A percentile compares a stretch with the other conserved stretches of the same genome.
Evolutionary conservation across 1,140 invertebrate species (phyloP).

Genomic region (Stegodyphus dumicola): DNA sequence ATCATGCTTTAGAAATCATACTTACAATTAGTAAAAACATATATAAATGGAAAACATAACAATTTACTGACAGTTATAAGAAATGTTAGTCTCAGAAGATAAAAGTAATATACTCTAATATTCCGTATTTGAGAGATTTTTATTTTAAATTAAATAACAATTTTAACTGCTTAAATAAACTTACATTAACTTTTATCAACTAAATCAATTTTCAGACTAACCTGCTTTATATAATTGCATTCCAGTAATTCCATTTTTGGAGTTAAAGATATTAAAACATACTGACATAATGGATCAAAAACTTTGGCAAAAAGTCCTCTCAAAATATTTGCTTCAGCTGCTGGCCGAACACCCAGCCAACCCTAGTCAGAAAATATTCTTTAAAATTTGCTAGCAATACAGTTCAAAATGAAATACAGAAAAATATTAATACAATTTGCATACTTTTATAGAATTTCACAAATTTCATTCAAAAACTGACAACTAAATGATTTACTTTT

Average conservation of each 20-base stretch:
- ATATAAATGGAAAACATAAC: too few species aligned
- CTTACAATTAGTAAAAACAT: too few species aligned
- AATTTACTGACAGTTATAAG: too few species aligned
- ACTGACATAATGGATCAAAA: slow-evolving; percentile 83
- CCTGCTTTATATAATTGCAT: slow-evolving; percentile 85
- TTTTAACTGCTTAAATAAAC: too few species aligned
- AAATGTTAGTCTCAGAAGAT: too few species aligned
- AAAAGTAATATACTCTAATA: too few species aligned
- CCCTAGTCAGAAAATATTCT: slow-evolving; percentile 66
- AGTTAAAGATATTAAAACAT: slow-evolving; percentile 83
- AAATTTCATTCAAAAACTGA: too few species aligned
- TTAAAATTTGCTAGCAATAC: neutral
- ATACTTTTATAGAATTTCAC: neutral
- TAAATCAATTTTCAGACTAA: slow-evolving; percentile 51
- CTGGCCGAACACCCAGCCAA: slow-evolving; percentile 85
- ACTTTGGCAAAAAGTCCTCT: slow-evolving; percentile 85
- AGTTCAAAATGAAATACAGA: neutral
- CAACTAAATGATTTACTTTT: too few species aligned
- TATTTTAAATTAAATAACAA: too few species aligned
- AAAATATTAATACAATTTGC: neutral
- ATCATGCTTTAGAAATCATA: too few species aligned
- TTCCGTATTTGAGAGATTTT: too few species aligned
- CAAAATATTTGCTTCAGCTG: slow-evolving; percentile 77
- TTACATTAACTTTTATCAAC: too few species aligned
- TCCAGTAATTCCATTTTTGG: slow-evolving; percentile 91